These are phyloP conservation scores for Metopolophium dirhodum DNA, from an alignment of 1,140 invertebrate species.

Conservation along the genomic window DNA sequence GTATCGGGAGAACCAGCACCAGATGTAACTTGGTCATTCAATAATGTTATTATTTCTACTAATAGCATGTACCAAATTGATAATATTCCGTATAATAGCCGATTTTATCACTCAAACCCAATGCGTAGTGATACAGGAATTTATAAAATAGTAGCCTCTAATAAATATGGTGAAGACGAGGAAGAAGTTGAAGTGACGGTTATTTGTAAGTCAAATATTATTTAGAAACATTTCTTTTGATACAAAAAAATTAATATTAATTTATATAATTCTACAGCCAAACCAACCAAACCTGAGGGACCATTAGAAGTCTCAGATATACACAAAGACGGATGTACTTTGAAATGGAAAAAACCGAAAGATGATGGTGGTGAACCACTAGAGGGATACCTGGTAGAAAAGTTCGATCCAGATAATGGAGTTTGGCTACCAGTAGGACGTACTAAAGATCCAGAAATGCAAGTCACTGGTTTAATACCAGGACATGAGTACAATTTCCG, in stretches of 20 bases:
- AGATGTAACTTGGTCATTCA: slow-evolving; percentile 76
- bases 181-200: slow-evolving; percentile 92
- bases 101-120: slow-evolving; percentile 82
- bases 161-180: slow-evolving; percentile 86
- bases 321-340: slow-evolving; percentile 91
- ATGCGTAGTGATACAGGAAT: slow-evolving; percentile 84
- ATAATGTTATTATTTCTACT: slow-evolving; percentile 68
- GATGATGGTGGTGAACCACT: slow-evolving; percentile 97
- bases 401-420: slow-evolving; percentile 89
- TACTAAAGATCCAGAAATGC: slow-evolving; percentile 81
- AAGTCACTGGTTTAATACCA: slow-evolving; percentile 85
- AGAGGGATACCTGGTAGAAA: slow-evolving; percentile 94
- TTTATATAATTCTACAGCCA: slow-evolving; percentile 69
- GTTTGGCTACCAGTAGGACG: slow-evolving; percentile 89
- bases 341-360: slow-evolving; percentile 97
- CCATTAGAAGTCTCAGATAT: slow-evolving; percentile 95
- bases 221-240: background rate
- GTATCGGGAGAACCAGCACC: slow-evolving; percentile 84
- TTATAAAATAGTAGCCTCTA: slow-evolving; percentile 84
- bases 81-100: slow-evolving; percentile 85
- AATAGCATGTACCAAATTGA: slow-evolving; percentile 70
- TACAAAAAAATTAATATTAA: background rate
- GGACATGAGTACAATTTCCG: slow-evolving; percentile 98
- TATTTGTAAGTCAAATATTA: slow-evolving; percentile 72
- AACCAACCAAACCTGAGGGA: slow-evolving; percentile 91